Conservation (phyloP, 2,113 vertebrate species). For the Pseudorasbora parva region DNA sequence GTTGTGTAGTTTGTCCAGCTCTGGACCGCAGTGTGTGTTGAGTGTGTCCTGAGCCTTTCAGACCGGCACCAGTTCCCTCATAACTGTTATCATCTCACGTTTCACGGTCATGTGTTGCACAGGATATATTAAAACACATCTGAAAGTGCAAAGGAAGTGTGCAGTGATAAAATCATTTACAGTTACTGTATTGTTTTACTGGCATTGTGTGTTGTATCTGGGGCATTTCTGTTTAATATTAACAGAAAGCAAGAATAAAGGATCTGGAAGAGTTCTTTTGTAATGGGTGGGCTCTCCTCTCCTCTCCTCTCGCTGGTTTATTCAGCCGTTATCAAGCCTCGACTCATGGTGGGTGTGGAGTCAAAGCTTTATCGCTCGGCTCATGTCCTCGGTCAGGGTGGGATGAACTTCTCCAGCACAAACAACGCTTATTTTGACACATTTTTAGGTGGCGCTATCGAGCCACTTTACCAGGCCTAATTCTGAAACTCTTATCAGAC, state of each 20-base stretch:
- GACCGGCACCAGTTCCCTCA: background rate
- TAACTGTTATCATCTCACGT: background rate
- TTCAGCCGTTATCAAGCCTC: slow-evolving; percentile 52
- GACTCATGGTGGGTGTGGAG: slow-evolving; percentile 52
- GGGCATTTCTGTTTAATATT: background rate
- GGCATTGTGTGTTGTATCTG: background rate
- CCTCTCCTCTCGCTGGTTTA: background rate
- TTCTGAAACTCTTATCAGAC: too few species aligned
- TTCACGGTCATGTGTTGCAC: background rate
- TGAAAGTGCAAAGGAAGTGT: background rate
- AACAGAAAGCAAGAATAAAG: background rate
- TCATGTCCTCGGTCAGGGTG: background rate
- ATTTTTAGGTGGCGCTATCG: too few species aligned
- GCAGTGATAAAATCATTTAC: background rate
- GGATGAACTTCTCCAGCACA: background rate
- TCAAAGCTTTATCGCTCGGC: slow-evolving; percentile 50
- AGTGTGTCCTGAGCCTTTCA: background rate
- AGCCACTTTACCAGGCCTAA: too few species aligned
- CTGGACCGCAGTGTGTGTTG: background rate
- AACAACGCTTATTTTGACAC: too few species aligned
- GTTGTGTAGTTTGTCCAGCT: too few species aligned
- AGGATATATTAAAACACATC: background rate
- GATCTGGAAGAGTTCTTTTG: background rate
- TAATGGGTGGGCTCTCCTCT: slow-evolving; percentile 5
- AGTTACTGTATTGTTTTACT: background rate